These are phyloP conservation scores for Seira sanloemensis DNA, from an alignment of 2,888 invertebrate species.

Conservation along the genomic window DNA sequence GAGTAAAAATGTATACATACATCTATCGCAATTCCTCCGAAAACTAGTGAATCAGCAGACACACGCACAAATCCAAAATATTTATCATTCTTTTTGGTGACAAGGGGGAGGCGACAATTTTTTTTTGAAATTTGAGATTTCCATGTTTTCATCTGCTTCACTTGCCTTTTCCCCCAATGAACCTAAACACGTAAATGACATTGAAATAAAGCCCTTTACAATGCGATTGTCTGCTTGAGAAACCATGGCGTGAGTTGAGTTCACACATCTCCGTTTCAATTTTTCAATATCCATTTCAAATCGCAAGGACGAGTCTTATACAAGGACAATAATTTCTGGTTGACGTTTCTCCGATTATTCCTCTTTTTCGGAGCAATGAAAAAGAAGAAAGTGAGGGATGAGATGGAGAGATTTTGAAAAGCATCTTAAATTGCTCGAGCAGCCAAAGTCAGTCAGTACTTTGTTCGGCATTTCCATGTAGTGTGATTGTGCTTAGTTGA, in stretches of 20 bases:
- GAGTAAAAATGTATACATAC: background rate
- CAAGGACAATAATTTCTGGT: background rate
- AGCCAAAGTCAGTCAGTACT: background rate
- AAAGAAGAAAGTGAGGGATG: background rate
- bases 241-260: background rate
- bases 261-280: background rate
- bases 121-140: background rate
- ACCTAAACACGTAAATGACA: background rate
- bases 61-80: background rate
- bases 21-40: background rate
- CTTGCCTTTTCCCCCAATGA: background rate
- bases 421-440: background rate
- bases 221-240: background rate
- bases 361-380: background rate
- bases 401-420: background rate
- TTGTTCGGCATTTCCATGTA: background rate
- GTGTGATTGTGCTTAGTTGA: too few relatives aligned
- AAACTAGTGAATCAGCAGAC: background rate
- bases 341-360: background rate
- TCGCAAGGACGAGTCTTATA: too few relatives aligned
- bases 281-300: background rate
- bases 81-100: background rate
- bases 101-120: background rate
- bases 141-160: too few relatives aligned
- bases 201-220: background rate